Conservation (phyloP, 2,797 vertebrate genomes). For the Xenops minutus region DNA sequence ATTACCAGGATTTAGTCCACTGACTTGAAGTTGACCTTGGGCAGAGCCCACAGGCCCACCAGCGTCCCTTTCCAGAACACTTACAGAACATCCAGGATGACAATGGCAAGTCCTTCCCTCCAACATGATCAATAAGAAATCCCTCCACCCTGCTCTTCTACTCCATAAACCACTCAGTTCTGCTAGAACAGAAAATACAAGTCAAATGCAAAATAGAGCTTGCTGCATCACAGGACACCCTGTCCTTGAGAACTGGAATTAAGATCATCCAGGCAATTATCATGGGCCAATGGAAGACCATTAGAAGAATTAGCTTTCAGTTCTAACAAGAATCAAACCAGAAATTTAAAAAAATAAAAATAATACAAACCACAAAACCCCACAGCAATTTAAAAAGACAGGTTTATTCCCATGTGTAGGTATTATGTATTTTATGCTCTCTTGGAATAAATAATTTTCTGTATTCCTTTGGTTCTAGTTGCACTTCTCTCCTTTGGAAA, state of each 20-base stretch:
- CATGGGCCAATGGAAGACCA: not conserved
- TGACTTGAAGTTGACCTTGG: not conserved
- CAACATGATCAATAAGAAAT: not conserved
- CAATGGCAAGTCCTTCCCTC: not conserved
- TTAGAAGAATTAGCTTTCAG: conserved; percentile 36
- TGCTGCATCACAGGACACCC: not conserved
- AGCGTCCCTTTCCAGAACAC: not conserved
- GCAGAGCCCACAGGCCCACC: not conserved
- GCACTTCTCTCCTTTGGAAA: not conserved
- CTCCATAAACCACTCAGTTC: not conserved
- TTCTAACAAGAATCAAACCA: conserved; percentile 1
- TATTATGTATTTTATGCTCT: not conserved
- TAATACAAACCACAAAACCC: not conserved
- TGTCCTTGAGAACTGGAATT: conserved; percentile 11
- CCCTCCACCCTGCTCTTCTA: not conserved
- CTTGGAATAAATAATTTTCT: not conserved
- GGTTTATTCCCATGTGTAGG: not conserved
- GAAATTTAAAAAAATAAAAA: not conserved
- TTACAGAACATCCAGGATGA: not conserved
- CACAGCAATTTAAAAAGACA: not conserved
- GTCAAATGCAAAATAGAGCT: not conserved
- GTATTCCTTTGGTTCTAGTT: not conserved
- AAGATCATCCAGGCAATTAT: not conserved
- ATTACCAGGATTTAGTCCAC: not conserved
- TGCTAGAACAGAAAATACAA: not conserved